Conservation (phyloP, 2,888 invertebrate species). For the Cerceris rybyensis region DNA sequence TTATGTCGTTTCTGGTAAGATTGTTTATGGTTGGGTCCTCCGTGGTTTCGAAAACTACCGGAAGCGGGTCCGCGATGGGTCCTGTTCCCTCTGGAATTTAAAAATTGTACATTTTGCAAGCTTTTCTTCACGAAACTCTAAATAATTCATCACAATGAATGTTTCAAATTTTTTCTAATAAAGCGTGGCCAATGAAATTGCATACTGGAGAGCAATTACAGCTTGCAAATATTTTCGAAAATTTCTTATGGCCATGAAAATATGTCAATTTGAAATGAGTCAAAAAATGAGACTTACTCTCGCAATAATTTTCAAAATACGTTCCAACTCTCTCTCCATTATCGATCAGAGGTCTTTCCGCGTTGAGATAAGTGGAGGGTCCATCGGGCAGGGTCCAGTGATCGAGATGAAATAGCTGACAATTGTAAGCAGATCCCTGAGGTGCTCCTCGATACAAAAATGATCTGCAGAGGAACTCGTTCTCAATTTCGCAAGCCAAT, state of each 20-base stretch:
- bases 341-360: conserved; percentile 94
- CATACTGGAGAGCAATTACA: too few relatives aligned
- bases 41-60: conserved; percentile 90
- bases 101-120: too few relatives aligned
- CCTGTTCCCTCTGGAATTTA: conserved; percentile 81
- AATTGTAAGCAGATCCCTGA: conserved; percentile 91
- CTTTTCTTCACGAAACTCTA: too few relatives aligned
- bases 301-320: conserved; percentile 95
- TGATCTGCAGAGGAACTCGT: conserved; percentile 95
- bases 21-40: conserved; percentile 89
- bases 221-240: too few relatives aligned
- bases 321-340: conserved; percentile 94
- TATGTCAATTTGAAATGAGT: too few relatives aligned
- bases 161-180: too few relatives aligned
- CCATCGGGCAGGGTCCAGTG: conserved; percentile 96
- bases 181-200: too few relatives aligned
- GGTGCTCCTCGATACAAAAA: conserved; percentile 88
- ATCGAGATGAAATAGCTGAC: conserved; percentile 95
- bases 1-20: conserved; percentile 88
- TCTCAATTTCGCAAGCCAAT: conserved; percentile 95
- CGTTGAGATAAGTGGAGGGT: conserved; percentile 94
- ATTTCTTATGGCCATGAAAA: too few relatives aligned
- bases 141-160: too few relatives aligned
- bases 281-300: conserved; percentile 85
- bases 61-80: conserved; percentile 84